Evolutionary conservation across 2,797 vertebrate genomes (phyloP).

Genomic region (Miichthys miiuy): DNA sequence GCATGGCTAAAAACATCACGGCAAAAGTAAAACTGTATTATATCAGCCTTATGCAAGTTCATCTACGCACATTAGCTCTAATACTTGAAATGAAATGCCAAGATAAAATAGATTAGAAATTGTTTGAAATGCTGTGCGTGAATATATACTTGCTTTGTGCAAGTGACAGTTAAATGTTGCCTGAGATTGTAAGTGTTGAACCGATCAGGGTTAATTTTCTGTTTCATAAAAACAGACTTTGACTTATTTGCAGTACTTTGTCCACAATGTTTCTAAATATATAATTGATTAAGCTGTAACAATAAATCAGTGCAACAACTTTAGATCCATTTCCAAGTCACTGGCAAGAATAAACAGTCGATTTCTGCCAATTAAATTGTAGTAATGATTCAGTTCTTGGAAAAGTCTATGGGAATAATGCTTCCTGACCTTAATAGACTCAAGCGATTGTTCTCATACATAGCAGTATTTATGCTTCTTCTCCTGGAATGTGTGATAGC

Average conservation of each 20-base stretch:
- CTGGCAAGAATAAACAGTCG: conserved; percentile 20
- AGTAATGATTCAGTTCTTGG: conserved; percentile 65
- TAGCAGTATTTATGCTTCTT: conserved; percentile 48
- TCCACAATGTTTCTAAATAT: conserved; percentile 22
- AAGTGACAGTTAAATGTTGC: conserved; percentile 9
- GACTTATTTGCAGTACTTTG: conserved; percentile 20
- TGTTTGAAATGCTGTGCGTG: not conserved
- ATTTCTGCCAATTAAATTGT: conserved; percentile 49
- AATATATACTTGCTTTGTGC: conserved; percentile 5
- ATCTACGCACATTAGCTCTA: not conserved
- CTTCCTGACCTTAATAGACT: conserved; percentile 63
- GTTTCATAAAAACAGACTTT: conserved; percentile 14
- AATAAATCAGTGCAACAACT: conserved; percentile 26
- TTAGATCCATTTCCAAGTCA: conserved; percentile 36
- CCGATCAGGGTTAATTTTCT: conserved; percentile 6
- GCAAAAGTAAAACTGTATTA: not conserved
- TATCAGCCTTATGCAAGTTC: not conserved
- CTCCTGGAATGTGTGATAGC: conserved; percentile 56
- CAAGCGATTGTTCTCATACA: conserved; percentile 54
- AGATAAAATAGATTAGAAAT: conserved; percentile 3
- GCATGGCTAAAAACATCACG: not conserved
- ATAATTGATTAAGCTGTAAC: conserved; percentile 32
- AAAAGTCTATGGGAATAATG: conserved; percentile 27
- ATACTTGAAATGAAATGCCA: conserved; percentile 4
- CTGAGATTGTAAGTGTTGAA: conserved; percentile 21